These are phyloP conservation scores for Terrapene triunguis DNA, from an alignment of 2,113 vertebrate genomes.

Conservation along the genomic window DNA sequence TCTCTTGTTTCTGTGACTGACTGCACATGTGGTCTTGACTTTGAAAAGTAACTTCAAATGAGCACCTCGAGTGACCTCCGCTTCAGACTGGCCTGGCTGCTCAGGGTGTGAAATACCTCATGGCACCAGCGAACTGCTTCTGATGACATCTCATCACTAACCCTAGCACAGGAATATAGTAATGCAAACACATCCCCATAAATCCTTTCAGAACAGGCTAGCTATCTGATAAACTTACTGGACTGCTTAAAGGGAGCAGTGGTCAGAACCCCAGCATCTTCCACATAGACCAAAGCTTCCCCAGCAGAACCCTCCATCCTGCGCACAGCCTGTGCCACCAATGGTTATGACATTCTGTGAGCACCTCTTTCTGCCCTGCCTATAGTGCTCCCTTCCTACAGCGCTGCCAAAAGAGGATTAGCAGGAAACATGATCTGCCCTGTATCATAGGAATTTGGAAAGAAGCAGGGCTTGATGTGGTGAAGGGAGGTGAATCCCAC, in stretches of 20 bases:
- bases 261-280: background rate
- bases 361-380: background rate
- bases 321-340: background rate
- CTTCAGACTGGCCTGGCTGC: slow-evolving; percentile 1
- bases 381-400: background rate
- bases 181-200: background rate
- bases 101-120: background rate
- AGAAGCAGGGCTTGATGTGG: slow-evolving; percentile 33
- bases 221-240: background rate
- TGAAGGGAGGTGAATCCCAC: slow-evolving; percentile 52
- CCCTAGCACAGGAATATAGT: background rate
- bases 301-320: background rate
- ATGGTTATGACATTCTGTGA: background rate
- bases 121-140: slow-evolving; percentile 9
- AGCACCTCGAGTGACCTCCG: slow-evolving; percentile 67
- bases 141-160: background rate
- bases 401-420: background rate
- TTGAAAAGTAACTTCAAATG: slow-evolving; percentile 73
- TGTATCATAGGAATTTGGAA: slow-evolving; percentile 35
- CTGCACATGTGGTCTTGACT: slow-evolving; percentile 74
- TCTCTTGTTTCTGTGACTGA: slow-evolving; percentile 57
- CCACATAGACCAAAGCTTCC: background rate
- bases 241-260: background rate
- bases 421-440: slow-evolving; percentile 46
- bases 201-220: slow-evolving; percentile 5